Percentiles rank a stretch among this genome's conserved stretches.
These are phyloP conservation scores for Bufo gargarizans DNA, from an alignment of 2,113 vertebrate genomes.

Conservation along the genomic window DNA sequence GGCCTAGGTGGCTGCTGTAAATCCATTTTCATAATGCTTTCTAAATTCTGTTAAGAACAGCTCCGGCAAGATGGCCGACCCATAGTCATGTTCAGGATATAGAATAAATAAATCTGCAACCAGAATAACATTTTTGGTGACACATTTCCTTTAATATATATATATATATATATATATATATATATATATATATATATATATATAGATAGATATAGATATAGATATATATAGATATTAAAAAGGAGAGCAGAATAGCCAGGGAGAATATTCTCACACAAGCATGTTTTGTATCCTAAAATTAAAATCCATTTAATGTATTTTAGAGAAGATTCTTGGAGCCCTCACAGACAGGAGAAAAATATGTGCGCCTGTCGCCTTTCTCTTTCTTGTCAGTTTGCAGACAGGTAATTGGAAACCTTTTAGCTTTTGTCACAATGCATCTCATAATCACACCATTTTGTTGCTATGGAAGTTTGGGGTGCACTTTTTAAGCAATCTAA, in stretches of 20 bases:
- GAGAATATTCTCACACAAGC: conserved; percentile 15
- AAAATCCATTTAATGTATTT: conserved; percentile 57
- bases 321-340: conserved; percentile 38
- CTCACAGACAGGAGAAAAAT: conserved; percentile 16
- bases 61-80: too few relatives aligned
- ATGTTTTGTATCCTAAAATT: conserved; percentile 35
- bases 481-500: conserved; percentile 54
- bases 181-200: too few relatives aligned
- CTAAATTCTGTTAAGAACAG: too few relatives aligned
- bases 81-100: too few relatives aligned
- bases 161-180: too few relatives aligned
- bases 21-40: too few relatives aligned
- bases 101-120: too few relatives aligned
- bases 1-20: too few relatives aligned
- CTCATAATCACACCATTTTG: background rate
- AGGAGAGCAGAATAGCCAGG: background rate
- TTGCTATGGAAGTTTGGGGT: conserved; percentile 55
- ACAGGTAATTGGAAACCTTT: background rate
- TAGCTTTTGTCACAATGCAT: background rate
- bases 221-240: too few relatives aligned
- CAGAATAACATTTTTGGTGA: too few relatives aligned
- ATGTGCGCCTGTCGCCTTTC: background rate
- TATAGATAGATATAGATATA: too few relatives aligned
- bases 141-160: too few relatives aligned
- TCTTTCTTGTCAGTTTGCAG: conserved; percentile 30